phyloP scores from a whole-genome alignment of 2,113 vertebrate species.

The Silurus glanis region DNA sequence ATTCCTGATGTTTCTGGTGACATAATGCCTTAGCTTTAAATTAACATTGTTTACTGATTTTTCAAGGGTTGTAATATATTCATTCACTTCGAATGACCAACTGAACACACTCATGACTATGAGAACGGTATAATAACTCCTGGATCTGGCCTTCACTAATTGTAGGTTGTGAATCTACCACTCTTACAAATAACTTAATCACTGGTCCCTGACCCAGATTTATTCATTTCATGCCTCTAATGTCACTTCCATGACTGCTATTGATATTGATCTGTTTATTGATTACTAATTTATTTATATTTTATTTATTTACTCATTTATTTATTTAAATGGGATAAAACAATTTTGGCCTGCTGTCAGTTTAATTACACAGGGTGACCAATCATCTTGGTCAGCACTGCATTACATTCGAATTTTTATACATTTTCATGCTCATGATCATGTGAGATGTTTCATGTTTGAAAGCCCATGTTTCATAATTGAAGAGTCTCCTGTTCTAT shows the following conservation, averaged over 20 bases:
- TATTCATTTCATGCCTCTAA: background rate
- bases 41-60: background rate
- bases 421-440: background rate
- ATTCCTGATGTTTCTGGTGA: background rate
- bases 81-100: background rate
- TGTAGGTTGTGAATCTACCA: background rate
- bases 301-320: background rate
- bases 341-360: background rate
- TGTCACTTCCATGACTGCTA: background rate
- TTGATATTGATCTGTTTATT: background rate
- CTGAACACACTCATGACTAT: background rate
- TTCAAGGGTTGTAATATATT: background rate
- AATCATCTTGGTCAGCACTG: background rate
- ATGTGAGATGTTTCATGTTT: background rate
- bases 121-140: background rate
- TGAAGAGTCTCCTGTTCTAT: background rate
- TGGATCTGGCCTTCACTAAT: background rate
- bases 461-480: slow-evolving; percentile 15
- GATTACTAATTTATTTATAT: background rate
- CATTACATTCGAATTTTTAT: background rate
- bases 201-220: background rate
- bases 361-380: background rate
- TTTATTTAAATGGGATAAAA: background rate
- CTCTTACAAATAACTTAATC: background rate
- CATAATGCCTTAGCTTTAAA: too few species aligned